These are phyloP conservation scores for Orthonyx spaldingii DNA, from an alignment of 2,113 vertebrate species.

Conservation along the genomic window DNA sequence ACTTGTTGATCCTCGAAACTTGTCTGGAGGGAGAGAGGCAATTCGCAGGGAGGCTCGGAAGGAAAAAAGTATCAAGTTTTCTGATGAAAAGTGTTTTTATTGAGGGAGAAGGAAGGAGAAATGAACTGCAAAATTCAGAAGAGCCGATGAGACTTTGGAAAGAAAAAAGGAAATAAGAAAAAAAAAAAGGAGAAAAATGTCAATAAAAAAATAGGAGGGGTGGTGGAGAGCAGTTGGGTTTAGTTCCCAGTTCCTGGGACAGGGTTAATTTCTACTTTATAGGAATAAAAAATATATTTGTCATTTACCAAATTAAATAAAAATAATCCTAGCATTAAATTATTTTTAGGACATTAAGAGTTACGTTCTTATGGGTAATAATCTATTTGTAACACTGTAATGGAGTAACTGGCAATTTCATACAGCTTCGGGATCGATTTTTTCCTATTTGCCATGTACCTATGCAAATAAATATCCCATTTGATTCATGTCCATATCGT, in stretches of 20 bases:
- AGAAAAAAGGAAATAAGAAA: not conserved
- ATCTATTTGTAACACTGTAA: constrained; percentile 26
- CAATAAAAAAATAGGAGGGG: not conserved
- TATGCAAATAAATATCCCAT: constrained; percentile 49
- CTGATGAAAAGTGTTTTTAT: not conserved
- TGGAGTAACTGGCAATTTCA: constrained; percentile 33
- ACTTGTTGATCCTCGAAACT: constrained; percentile 60
- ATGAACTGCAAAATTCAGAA: not conserved
- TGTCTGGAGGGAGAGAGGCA: not conserved
- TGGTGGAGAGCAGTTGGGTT: not conserved
- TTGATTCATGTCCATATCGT: not conserved
- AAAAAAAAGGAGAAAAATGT: not conserved
- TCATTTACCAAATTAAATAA: constrained; percentile 27
- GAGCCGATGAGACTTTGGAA: not conserved
- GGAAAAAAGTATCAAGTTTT: not conserved
- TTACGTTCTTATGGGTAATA: not conserved
- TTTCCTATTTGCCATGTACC: constrained; percentile 14
- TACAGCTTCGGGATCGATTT: not conserved
- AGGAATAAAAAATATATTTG: constrained; percentile 45
- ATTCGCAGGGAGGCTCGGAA: not conserved
- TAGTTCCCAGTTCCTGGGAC: constrained; percentile 43
- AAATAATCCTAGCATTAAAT: constrained; percentile 28
- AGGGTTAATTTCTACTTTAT: constrained; percentile 64
- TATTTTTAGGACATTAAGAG: constrained; percentile 45
- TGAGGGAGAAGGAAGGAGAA: not conserved